Conservation (phyloP, 2,888 invertebrate genomes). For the Sabatieria punctata region DNA sequence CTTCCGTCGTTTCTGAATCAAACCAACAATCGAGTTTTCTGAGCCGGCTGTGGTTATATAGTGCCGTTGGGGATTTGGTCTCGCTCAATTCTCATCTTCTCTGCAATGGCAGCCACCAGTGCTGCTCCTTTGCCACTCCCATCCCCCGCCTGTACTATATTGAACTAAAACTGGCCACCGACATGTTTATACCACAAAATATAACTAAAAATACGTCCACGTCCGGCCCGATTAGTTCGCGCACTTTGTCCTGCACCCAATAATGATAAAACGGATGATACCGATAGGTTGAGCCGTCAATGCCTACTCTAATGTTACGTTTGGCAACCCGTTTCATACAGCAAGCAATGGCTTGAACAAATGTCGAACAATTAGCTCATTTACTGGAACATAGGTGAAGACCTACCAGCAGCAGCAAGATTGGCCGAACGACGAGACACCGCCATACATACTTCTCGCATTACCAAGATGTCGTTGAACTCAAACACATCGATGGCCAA, state of each 20-base stretch:
- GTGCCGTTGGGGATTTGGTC: too few species aligned
- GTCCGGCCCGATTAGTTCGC: constrained; percentile 21
- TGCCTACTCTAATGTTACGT: constrained; percentile 70
- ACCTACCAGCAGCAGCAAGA: constrained; percentile 55
- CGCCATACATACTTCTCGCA: constrained; percentile 73
- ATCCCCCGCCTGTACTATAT: constrained; percentile 79
- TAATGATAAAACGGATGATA: constrained; percentile 90
- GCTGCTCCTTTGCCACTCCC: constrained; percentile 87
- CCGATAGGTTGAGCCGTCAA: constrained; percentile 90
- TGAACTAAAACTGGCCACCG: constrained; percentile 40
- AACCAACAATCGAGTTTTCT: too few species aligned
- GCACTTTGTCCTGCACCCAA: constrained; percentile 75
- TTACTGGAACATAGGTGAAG: neutral
- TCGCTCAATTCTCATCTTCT: too few species aligned
- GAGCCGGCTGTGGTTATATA: too few species aligned
- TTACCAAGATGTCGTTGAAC: constrained; percentile 53
- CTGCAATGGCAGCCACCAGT: constrained; percentile 65
- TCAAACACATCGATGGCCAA: constrained; percentile 45
- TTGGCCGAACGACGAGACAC: constrained; percentile 81
- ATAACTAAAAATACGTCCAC: constrained; percentile 36
- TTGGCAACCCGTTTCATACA: constrained; percentile 74
- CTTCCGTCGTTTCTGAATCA: too few species aligned
- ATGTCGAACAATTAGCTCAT: neutral
- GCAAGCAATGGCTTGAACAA: constrained; percentile 44
- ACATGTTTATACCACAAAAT: neutral